A percentile compares a stretch with the other conserved stretches of the same genome.
Evolutionary conservation across 2,797 vertebrate genomes (phyloP).

Genomic region (Pseudotriccus pelzelni): DNA sequence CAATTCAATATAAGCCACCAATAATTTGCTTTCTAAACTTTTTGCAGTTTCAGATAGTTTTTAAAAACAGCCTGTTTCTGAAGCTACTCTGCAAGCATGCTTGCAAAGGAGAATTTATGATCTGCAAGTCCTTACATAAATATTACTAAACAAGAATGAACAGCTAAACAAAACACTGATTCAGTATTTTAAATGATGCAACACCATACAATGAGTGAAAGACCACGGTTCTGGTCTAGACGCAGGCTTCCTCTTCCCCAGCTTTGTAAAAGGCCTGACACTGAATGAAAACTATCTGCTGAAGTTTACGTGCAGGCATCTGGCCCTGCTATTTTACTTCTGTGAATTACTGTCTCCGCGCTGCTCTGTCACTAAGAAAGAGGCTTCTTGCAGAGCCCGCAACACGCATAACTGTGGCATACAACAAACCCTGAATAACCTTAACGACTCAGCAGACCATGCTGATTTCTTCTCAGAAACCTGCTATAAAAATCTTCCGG

Average conservation of each 20-base stretch:
- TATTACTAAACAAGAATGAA: not conserved
- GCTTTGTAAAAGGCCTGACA: not conserved
- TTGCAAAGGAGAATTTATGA: conserved; percentile 1
- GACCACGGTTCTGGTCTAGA: not conserved
- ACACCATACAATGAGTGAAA: not conserved
- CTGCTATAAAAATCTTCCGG: not conserved
- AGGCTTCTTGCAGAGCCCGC: not conserved
- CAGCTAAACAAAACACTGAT: conserved; percentile 15
- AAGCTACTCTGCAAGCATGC: not conserved
- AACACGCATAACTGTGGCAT: rapidly evolving
- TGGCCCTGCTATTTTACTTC: not conserved
- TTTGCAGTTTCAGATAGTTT: not conserved
- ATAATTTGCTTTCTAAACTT: not conserved
- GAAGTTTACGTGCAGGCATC: not conserved
- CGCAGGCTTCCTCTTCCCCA: not conserved
- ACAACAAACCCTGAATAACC: not conserved
- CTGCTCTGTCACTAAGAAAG: not conserved
- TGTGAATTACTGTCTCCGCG: rapidly evolving
- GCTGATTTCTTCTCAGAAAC: not conserved
- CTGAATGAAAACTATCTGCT: not conserved
- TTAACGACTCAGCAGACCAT: not conserved
- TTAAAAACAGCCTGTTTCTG: not conserved
- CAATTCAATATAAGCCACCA: not conserved
- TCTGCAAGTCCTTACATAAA: not conserved
- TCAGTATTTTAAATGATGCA: conserved; percentile 2